Conservation (phyloP, 2,888 invertebrate species). For the Hypomecis atomaria region DNA sequence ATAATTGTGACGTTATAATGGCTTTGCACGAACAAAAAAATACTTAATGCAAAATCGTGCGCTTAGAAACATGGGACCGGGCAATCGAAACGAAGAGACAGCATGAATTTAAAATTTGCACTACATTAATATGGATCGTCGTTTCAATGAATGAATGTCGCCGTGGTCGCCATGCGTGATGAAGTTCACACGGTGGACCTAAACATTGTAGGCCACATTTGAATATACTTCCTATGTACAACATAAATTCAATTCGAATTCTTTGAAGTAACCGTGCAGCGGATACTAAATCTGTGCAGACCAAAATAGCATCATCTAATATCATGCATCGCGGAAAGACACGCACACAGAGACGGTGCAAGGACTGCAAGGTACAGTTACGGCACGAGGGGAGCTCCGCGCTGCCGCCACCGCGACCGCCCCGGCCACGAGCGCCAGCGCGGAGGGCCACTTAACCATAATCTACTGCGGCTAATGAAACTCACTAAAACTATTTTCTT, state of each 20-base stretch:
- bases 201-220: conserved; percentile 82
- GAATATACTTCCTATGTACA: conserved; percentile 84
- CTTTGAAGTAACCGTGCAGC: conserved; percentile 79
- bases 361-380: conserved; percentile 58
- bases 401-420: conserved; percentile 22
- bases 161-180: conserved; percentile 82
- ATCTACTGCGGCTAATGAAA: conserved; percentile 24
- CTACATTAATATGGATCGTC: conserved; percentile 84
- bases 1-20: conserved; percentile 74
- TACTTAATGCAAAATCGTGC: conserved; percentile 81
- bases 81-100: conserved; percentile 78
- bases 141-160: conserved; percentile 83
- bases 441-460: not conserved
- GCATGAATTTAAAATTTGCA: conserved; percentile 84
- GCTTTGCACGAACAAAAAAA: conserved; percentile 76
- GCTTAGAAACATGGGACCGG: conserved; percentile 75
- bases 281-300: conserved; percentile 74
- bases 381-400: conserved; percentile 40
- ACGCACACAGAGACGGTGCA: conserved; percentile 44
- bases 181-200: conserved; percentile 83
- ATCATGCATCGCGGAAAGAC: conserved; percentile 65
- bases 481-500: conserved; percentile 7
- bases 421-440: conserved; percentile 22
- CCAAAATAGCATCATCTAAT: conserved; percentile 78
- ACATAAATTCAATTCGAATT: conserved; percentile 79